Evolutionary conservation across 2,888 invertebrate genomes (phyloP), one percentile per base, ranked within the genome.

Genomic region (Ephialtes manifestator): DNA sequence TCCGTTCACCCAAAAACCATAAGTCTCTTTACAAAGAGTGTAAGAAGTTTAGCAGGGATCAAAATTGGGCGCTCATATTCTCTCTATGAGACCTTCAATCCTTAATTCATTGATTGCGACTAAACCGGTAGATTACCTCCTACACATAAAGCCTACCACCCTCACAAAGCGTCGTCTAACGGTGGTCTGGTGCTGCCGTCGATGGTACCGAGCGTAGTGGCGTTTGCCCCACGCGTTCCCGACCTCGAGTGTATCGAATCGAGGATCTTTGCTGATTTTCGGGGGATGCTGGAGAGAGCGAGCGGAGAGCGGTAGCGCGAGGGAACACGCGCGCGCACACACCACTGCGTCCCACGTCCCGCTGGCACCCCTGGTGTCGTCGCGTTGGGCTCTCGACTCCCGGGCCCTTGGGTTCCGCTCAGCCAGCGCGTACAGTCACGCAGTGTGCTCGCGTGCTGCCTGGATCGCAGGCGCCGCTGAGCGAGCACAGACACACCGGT

Each of bases 191-290:
- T 65, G 60, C 4, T 31, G 31, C 18, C 65, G 48, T 63, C 24
- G 60, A 35, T 18, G 51, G 51, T n/a, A 51, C 39, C 51, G 35
- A 39, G n/a, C 35, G 76, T 39, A 46, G 51, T 13, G 10, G 80
- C 68, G 68, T 55, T 58, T 72, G 79, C 80, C 80, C 72, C 89
- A 87, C 88, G 87, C 76, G 88, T 89, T 90, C 89, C 88, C 90
- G 90, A 90, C 90, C 90, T 88, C 90, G 88, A 87, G 88, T 90
- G 90, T 91, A 92, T 91, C 90, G 90, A 90, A 90, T 92, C 91
- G 92, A 90, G 92, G 92, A 93, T 93, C 92, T 93, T 92, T 91
- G 92, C 91, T 89, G 91, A 90, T 90, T 92, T 92, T 93, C 92
- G 92, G 91, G 91, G 85, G 89, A 88, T 88, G 89, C 90, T 90